Base-by-base conservation (phyloP, 2,888 invertebrate species). In the Andrena fulva region DNA sequence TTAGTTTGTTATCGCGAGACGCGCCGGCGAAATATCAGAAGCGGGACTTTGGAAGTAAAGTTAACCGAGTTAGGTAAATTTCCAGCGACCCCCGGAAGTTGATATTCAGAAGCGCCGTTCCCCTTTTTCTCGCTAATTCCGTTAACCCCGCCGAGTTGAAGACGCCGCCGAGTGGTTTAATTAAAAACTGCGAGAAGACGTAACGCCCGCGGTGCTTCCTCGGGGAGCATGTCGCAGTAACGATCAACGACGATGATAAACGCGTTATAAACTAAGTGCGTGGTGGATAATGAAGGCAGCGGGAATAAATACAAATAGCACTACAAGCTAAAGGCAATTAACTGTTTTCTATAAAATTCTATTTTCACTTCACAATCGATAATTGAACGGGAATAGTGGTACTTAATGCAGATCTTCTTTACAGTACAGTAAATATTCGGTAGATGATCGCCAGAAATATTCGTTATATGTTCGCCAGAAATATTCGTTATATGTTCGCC, bases 51-150 rank as follows among this genome's bases (percentile, higher is more conserved):
- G 48, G 33, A 77, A 78, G 70, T 27, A 20, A 77, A 80, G 78
- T 78, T 80, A 78, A 78, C 77, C 24, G 71, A 50, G 72, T 80
- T 80, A 72, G 77, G 70, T 62, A 66, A 77, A 80, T 77, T 80
- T 71, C 71, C 71, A 71, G 71, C 48, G 42, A 56, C 35, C 64
- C 27, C n/a, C 66, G 67, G 80, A 82, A 80, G 75, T 82, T 80
- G 62, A 70, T 75, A 70, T 66, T 75, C 66, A 64, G 80, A 64
- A 54, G 20, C 76, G 29, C 48, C 48, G 20, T 71, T 62, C 48
- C 63, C 52, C 67, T 59, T 56, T 77, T 82, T 74, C 76, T 63
- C 67, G 63, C 56, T 71, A 74, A 83, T 83, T 83, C 77, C 42
- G 74, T 83, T 77, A 83, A 59, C 69, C 62, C 31, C 8, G 10